phyloP scores from a whole-genome alignment of 2,797 vertebrate genomes.

The Uromys caudimaculatus region DNA sequence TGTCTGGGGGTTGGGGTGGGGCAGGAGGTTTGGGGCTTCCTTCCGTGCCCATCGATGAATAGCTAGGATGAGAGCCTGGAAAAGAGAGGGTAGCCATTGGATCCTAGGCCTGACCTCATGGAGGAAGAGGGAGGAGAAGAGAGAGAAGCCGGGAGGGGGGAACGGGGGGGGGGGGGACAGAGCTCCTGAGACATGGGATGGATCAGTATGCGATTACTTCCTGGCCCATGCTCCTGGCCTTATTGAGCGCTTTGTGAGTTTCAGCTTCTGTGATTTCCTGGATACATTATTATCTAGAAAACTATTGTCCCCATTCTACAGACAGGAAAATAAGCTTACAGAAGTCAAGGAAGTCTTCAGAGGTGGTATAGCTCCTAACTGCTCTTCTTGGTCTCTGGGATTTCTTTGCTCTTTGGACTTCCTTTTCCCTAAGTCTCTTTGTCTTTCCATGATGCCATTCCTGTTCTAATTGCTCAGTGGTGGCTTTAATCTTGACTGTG shows the following conservation, averaged over 20 bases:
- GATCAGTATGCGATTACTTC: neutral
- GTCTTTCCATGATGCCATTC: neutral
- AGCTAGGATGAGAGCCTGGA: neutral
- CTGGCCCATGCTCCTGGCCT: neutral
- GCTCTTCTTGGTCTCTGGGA: neutral
- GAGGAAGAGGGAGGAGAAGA: neutral
- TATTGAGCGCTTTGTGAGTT: neutral
- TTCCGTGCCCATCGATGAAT: neutral
- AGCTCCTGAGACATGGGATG: neutral
- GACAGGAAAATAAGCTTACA: neutral
- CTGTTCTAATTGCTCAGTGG: neutral
- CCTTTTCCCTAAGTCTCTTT: neutral
- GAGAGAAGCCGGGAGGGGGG: no score
- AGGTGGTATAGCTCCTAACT: neutral
- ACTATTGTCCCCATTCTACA: neutral
- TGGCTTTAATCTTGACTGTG: conserved; percentile 42
- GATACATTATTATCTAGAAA: neutral
- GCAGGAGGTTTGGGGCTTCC: neutral
- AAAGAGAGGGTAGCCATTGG: neutral
- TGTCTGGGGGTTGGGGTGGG: conserved; percentile 16
- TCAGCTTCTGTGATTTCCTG: neutral
- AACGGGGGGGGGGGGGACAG: no score
- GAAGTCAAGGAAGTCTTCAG: neutral
- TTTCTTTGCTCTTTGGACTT: neutral
- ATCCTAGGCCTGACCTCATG: neutral